Evolutionary conservation across 1,140 invertebrate species (phyloP).

Genomic region (Macrobrachium rosenbergii): DNA sequence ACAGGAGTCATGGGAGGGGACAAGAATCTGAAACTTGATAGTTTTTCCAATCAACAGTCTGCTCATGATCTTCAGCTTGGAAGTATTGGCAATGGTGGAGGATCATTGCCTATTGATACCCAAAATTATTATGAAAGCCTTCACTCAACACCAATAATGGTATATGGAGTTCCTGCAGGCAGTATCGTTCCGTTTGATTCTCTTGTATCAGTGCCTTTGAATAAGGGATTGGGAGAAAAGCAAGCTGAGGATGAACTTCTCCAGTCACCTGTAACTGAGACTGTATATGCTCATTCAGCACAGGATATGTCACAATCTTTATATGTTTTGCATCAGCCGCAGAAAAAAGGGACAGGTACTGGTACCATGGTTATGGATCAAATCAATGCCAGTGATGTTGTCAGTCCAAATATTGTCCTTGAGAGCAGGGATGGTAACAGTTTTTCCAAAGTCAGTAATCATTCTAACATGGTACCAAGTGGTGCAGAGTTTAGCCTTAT

Average conservation of each 20-base stretch:
- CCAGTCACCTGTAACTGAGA: slow-evolving; percentile 47
- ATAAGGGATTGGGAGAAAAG: slow-evolving; percentile 35
- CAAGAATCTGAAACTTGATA: slow-evolving; percentile 34
- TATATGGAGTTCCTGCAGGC: slow-evolving; percentile 51
- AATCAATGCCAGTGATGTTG: slow-evolving; percentile 38
- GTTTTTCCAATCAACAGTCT: slow-evolving; percentile 20
- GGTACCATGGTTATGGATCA: slow-evolving; percentile 50
- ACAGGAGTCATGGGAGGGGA: slow-evolving; percentile 25
- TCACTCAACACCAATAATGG: slow-evolving; percentile 53
- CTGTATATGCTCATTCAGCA: slow-evolving; percentile 47
- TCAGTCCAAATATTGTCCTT: slow-evolving; percentile 42
- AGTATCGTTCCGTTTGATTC: slow-evolving; percentile 58
- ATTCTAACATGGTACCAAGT: slow-evolving; percentile 51
- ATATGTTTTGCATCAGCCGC: slow-evolving; percentile 48
- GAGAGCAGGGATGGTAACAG: slow-evolving; percentile 32
- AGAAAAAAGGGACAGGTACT: slow-evolving; percentile 41
- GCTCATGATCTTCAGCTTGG: slow-evolving; percentile 31
- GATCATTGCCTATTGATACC: slow-evolving; percentile 30
- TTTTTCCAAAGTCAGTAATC: slow-evolving; percentile 41
- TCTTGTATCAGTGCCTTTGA: slow-evolving; percentile 44
- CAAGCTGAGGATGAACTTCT: slow-evolving; percentile 38
- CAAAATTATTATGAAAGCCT: slow-evolving; percentile 52
- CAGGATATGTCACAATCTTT: slow-evolving; percentile 49
- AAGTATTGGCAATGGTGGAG: slow-evolving; percentile 29
- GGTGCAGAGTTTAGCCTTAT: slow-evolving; percentile 60